Evolutionary conservation across 2,888 invertebrate species (phyloP), one percentile per base, ranked within the genome.

Genomic region (Drosophila colorata): DNA sequence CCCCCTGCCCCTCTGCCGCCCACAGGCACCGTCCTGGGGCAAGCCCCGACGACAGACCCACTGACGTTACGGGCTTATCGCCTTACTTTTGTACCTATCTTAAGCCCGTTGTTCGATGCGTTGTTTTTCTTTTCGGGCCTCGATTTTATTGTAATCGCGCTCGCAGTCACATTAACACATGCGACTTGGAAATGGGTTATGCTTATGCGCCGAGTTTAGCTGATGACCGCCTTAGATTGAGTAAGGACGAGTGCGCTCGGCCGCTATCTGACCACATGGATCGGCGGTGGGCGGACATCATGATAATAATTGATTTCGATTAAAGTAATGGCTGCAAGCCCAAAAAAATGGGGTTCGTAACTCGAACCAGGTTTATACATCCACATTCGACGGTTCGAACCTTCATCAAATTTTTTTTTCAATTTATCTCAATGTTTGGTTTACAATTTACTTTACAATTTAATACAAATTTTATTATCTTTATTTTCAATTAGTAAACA

Each of bases 81-180:
- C 57, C 85, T 87, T 75, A 84, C 82, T 69, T 70, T 75, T 75
- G 78, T 80, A 63, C 65, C 74, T 87, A 82, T 82, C 82, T 87
- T 83, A 82, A 82, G 79, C 82, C 56, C 67, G 76, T 81, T 78
- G 87, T 87, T 85, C 56, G 41, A 37, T 16, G 20, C 44, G 23
- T 40, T 40, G 9, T 47, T 13, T 33, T 25, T 41, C 20, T 56
- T 31, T 66, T 55, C 23, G 35, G 31, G 11, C 57, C 41, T 37
- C 25, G 61, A 43, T 52, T 69, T 80, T 67, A 67, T 82, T 69
- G 84, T 86, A 86, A 81, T 82, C 82, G 79, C 55, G 48, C 69
- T 68, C 56, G 77, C 86, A 76, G 71, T 76, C 86, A 79, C 83
- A 83, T 83, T 83, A 88, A 86, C 88, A 79, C 88, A 71, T 82